Evolutionary conservation across 2,113 vertebrate genomes (phyloP).

Genomic region (Antechinus stuartii): DNA sequence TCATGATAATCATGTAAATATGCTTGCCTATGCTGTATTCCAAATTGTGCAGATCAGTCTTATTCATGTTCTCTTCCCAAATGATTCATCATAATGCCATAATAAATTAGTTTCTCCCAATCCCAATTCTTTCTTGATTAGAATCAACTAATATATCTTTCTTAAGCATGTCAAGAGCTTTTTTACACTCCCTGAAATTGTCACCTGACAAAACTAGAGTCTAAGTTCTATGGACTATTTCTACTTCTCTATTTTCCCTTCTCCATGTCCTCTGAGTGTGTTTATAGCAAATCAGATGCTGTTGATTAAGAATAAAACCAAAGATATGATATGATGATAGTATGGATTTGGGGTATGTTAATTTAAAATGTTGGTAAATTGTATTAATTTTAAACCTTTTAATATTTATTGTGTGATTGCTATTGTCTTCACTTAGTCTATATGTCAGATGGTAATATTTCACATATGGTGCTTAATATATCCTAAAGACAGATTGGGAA

Average conservation of each 20-base stretch:
- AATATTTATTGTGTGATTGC: background rate
- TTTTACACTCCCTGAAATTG: too few species aligned
- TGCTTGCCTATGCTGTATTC: too few species aligned
- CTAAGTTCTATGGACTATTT: background rate
- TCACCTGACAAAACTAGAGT: background rate
- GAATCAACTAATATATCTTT: too few species aligned
- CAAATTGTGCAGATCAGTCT: too few species aligned
- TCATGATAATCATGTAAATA: too few species aligned
- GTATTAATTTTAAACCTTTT: background rate
- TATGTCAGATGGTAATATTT: background rate
- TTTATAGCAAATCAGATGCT: too few species aligned
- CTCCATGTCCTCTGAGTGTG: background rate
- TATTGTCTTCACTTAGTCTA: background rate
- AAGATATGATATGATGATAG: background rate
- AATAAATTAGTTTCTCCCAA: too few species aligned
- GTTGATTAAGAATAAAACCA: background rate
- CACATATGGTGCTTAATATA: background rate
- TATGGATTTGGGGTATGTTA: background rate
- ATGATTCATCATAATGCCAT: background rate
- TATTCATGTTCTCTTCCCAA: too few species aligned
- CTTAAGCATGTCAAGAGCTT: too few species aligned
- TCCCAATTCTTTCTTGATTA: too few species aligned
- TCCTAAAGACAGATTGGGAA: background rate
- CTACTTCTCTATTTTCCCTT: background rate
- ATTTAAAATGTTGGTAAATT: background rate